Evolutionary conservation across 2,797 vertebrate species (phyloP).

Genomic region (Anguilla megastoma): DNA sequence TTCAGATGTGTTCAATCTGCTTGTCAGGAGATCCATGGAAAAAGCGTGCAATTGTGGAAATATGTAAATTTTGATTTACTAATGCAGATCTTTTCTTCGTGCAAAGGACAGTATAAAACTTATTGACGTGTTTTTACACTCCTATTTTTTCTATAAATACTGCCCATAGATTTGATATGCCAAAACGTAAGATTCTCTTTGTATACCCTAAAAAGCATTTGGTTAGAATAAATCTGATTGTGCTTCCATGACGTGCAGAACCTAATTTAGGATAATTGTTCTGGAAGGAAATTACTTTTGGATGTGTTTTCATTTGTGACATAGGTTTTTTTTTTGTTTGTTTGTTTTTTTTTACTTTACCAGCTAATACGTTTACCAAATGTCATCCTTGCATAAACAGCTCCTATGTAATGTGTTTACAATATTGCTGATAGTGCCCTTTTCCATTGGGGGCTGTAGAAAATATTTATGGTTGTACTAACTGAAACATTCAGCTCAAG

Average conservation of each 20-base stretch:
- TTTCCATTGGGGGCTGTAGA: background rate
- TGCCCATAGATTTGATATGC: no score
- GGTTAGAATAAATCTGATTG: no score
- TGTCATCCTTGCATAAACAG: background rate
- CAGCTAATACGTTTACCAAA: background rate
- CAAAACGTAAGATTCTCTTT: no score
- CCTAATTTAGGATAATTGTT: background rate
- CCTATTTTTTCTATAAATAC: no score
- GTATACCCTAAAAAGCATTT: no score
- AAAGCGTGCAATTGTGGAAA: background rate
- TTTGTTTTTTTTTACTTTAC: background rate
- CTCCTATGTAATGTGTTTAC: background rate
- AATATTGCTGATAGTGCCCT: background rate
- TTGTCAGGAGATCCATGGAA: background rate
- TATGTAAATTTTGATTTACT: no score
- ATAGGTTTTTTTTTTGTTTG: background rate
- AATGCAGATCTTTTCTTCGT: no score
- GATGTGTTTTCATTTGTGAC: background rate
- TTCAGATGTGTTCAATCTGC: background rate
- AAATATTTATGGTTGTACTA: background rate
- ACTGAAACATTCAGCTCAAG: background rate
- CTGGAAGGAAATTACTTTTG: background rate
- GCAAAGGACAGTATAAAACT: no score
- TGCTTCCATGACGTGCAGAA: no score
- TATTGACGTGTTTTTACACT: no score